phyloP scores from a whole-genome alignment of 1,140 invertebrate genomes.

The Drosophila albomicans region DNA sequence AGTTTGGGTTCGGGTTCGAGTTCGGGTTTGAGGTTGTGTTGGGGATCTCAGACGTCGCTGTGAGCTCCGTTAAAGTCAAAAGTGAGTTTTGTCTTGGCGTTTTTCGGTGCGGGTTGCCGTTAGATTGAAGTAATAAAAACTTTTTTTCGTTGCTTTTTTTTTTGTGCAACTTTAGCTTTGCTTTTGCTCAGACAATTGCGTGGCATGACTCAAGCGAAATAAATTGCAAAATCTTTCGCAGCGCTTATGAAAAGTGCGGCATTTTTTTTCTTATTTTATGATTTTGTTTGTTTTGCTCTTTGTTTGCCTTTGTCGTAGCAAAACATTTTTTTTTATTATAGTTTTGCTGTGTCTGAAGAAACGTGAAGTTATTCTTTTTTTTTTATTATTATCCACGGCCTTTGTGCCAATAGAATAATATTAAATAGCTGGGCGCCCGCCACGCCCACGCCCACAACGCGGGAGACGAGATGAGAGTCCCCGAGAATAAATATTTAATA shows the following conservation, averaged over 20 bases:
- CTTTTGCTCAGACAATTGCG: slow-evolving; percentile 65
- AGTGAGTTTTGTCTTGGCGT: slow-evolving; percentile 49
- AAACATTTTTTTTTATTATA: slow-evolving; percentile 62
- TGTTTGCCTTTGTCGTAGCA: slow-evolving; percentile 15
- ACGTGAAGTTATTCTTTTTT: slow-evolving; percentile 71
- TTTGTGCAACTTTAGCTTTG: slow-evolving; percentile 51
- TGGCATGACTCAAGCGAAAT: slow-evolving; percentile 76
- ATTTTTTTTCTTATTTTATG: slow-evolving; percentile 63
- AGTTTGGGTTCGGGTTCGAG: background rate
- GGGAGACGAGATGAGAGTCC: slow-evolving; percentile 13
- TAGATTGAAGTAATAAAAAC: slow-evolving; percentile 70
- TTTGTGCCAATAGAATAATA: slow-evolving; percentile 37
- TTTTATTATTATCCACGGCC: slow-evolving; percentile 29
- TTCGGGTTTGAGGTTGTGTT: slow-evolving; percentile 10
- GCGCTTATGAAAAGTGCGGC: slow-evolving; percentile 70
- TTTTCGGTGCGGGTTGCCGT: slow-evolving; percentile 55
- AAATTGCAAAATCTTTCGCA: slow-evolving; percentile 79
- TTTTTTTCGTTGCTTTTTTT: slow-evolving; percentile 39
- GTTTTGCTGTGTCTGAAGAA: slow-evolving; percentile 40
- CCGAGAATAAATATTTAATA: slow-evolving; percentile 69
- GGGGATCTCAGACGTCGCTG: slow-evolving; percentile 3
- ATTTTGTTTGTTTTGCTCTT: slow-evolving; percentile 52
- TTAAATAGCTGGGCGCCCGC: slow-evolving; percentile 28
- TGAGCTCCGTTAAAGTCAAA: slow-evolving; percentile 59
- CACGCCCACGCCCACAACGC: slow-evolving; percentile 47